Conservation (phyloP, 2,113 vertebrate species). For the Arenaria interpres region DNA sequence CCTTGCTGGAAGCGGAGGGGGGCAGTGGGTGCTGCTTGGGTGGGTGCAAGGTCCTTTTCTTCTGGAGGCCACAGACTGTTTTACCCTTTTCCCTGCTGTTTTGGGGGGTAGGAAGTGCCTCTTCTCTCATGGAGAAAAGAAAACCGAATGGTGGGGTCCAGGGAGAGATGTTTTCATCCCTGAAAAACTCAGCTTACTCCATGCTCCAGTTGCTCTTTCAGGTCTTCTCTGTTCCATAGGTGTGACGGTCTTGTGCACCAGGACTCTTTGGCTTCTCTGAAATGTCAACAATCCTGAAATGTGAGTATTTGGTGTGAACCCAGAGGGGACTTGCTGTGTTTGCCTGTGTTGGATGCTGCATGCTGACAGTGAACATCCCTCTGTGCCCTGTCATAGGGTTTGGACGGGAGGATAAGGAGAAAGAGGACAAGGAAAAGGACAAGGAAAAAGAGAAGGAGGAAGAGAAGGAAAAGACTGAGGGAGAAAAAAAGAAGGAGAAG, state of each 20-base stretch:
- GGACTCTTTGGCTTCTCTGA: not conserved
- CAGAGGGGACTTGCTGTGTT: not conserved
- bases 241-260: not conserved
- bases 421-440: constrained; percentile 27
- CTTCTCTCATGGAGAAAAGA: not conserved
- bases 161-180: not conserved
- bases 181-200: not conserved
- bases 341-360: not conserved
- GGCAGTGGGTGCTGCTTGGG: not conserved
- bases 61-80: not conserved
- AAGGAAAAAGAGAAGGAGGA: not conserved
- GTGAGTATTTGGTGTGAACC: constrained; percentile 21
- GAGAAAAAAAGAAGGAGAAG: constrained; percentile 8
- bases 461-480: not conserved
- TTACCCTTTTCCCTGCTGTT: not conserved
- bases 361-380: not conserved
- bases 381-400: constrained; percentile 23
- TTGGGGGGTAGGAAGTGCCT: not conserved
- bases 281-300: constrained; percentile 65
- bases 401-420: constrained; percentile 65
- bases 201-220: not conserved
- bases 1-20: too few relatives aligned
- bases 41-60: not conserved
- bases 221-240: not conserved
- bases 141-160: not conserved